These are phyloP conservation scores for Aradophagus sp. DNA, from an alignment of 1,140 invertebrate genomes.

Conservation along the genomic window DNA sequence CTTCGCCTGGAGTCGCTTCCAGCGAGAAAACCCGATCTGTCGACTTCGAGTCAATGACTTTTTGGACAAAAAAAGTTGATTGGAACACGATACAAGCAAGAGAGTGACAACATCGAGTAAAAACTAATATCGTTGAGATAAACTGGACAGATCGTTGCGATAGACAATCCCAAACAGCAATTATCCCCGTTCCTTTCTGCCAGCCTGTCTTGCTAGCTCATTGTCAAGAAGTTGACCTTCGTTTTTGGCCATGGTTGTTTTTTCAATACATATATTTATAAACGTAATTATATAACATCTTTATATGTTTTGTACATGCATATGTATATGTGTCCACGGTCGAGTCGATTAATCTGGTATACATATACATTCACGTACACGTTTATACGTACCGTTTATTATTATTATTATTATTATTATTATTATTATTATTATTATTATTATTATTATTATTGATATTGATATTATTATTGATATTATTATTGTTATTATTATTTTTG, in stretches of 20 bases:
- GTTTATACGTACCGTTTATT: conserved; percentile 54
- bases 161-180: conserved; percentile 39
- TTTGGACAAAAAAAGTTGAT: too few relatives aligned
- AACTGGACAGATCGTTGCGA: conserved; percentile 32
- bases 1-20: too few relatives aligned
- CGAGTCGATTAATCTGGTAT: conserved; percentile 23
- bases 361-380: conserved; percentile 59
- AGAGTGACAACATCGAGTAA: too few relatives aligned
- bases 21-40: too few relatives aligned
- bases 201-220: conserved; percentile 75
- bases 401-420: too few relatives aligned
- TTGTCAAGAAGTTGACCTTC: conserved; percentile 94
- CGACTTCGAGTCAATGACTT: too few relatives aligned
- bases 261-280: conserved; percentile 73
- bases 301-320: conserved; percentile 59
- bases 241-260: conserved; percentile 89
- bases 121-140: conserved; percentile 1
- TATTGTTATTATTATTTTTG: too few relatives aligned
- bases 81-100: too few relatives aligned
- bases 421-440: too few relatives aligned
- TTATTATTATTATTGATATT: too few relatives aligned
- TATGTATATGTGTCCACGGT: conserved; percentile 36
- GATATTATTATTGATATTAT: too few relatives aligned
- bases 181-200: conserved; percentile 61
- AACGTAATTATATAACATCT: conserved; percentile 64